Evolutionary conservation across 2,888 invertebrate genomes (phyloP).

Genomic region (Volucella inanis): DNA sequence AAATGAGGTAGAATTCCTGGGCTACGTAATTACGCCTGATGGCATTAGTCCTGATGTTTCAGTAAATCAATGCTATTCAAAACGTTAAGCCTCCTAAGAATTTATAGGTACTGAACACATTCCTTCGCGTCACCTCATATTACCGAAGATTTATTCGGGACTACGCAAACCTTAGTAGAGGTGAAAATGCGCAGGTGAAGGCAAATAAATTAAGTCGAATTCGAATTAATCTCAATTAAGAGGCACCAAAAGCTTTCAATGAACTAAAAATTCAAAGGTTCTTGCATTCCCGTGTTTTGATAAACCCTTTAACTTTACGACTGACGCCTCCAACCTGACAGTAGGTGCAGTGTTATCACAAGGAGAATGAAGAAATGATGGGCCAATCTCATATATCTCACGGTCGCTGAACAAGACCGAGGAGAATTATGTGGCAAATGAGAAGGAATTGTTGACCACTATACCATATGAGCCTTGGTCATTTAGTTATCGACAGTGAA

Average conservation of each 20-base stretch:
- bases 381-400: background rate
- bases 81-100: constrained; percentile 48
- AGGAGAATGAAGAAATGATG: background rate
- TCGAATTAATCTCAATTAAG: constrained; percentile 5
- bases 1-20: constrained; percentile 61
- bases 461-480: no score
- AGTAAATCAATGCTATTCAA: constrained; percentile 45
- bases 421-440: background rate
- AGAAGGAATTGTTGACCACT: background rate
- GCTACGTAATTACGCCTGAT: constrained; percentile 50
- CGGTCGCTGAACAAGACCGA: constrained; percentile 32
- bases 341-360: background rate
- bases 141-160: constrained; percentile 70
- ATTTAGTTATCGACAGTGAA: no score
- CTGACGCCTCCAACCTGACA: background rate
- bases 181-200: constrained; percentile 32
- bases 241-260: constrained; percentile 58
- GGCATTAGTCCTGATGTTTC: constrained; percentile 51
- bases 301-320: constrained; percentile 10
- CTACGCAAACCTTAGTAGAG: constrained; percentile 68
- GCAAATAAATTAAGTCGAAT: constrained; percentile 30
- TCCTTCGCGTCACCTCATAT: constrained; percentile 61
- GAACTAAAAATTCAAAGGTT: background rate
- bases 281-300: constrained; percentile 32
- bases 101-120: constrained; percentile 63